phyloP scores from a whole-genome alignment of 2,888 invertebrate species.

The Mythimna pallens region DNA sequence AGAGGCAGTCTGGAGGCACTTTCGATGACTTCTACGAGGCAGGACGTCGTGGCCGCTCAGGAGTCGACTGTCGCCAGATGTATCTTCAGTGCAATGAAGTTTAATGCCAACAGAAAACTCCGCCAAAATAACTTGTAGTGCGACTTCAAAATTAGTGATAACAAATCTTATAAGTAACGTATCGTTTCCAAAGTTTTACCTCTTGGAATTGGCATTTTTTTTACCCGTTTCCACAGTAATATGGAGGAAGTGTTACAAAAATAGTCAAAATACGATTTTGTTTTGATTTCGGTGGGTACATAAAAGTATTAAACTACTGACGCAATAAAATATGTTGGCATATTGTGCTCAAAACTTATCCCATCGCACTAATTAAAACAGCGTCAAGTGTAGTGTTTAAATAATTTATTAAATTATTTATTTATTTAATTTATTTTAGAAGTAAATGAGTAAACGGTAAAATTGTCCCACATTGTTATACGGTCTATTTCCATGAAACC shows the following conservation, averaged over 20 bases:
- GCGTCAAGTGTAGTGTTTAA: constrained; percentile 79
- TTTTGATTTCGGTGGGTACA: constrained; percentile 63
- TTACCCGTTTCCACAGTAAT: constrained; percentile 33
- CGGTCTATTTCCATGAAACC: constrained; percentile 58
- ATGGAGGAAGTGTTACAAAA: constrained; percentile 46
- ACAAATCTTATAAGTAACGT: constrained; percentile 61
- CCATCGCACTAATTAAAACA: constrained; percentile 76
- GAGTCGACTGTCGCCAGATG: constrained; percentile 95
- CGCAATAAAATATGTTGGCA: constrained; percentile 65
- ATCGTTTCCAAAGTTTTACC: constrained; percentile 59
- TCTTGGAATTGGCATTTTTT: constrained; percentile 51
- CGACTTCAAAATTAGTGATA: constrained; percentile 68
- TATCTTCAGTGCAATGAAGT: constrained; percentile 97
- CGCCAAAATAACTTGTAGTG: constrained; percentile 67
- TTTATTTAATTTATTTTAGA: constrained; percentile 90
- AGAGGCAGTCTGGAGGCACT: constrained; percentile 93
- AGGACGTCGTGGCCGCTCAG: constrained; percentile 95
- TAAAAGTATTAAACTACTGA: constrained; percentile 63
- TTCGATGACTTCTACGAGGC: constrained; percentile 96
- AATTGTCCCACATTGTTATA: constrained; percentile 66
- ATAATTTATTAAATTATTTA: constrained; percentile 89
- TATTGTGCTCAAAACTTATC: constrained; percentile 72
- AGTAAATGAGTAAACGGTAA: constrained; percentile 81
- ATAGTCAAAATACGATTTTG: constrained; percentile 63
- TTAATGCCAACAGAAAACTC: constrained; percentile 83